A percentile compares a stretch with the other conserved stretches of the same genome.
Evolutionary conservation across 2,113 vertebrate genomes (phyloP).

Genomic region (Tamias sibiricus): DNA sequence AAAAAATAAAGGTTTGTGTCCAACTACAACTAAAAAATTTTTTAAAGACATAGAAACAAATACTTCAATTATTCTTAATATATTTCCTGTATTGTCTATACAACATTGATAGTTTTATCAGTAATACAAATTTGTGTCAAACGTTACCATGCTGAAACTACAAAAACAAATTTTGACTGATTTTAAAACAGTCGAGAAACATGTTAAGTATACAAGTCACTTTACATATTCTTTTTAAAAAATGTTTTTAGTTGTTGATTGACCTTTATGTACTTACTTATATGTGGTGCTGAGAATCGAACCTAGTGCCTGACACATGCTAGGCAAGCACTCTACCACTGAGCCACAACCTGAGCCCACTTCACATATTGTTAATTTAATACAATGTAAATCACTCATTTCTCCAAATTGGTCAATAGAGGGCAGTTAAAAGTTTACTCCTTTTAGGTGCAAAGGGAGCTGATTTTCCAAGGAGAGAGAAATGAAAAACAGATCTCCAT

Average conservation of each 20-base stretch:
- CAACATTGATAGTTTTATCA: background rate
- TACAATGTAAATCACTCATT: background rate
- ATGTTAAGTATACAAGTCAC: background rate
- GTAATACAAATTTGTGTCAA: background rate
- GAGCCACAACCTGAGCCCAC: background rate
- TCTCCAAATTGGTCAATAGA: background rate
- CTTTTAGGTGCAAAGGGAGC: background rate
- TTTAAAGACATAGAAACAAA: background rate
- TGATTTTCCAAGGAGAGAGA: background rate
- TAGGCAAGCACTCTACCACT: too few relatives aligned
- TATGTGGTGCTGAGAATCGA: too few relatives aligned
- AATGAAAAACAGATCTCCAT: background rate
- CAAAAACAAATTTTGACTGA: background rate
- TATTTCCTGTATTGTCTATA: background rate
- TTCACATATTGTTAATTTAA: background rate
- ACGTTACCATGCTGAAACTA: background rate
- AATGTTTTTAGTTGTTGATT: too few relatives aligned
- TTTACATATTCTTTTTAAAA: background rate
- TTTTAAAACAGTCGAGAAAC: background rate
- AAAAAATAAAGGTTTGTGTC: too few relatives aligned
- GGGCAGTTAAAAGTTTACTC: background rate
- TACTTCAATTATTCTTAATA: background rate
- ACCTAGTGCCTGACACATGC: too few relatives aligned
- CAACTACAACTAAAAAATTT: too few relatives aligned
- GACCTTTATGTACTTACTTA: too few relatives aligned